Evolutionary conservation across 2,888 invertebrate genomes (phyloP).

Genomic region (Phalangium opilio): DNA sequence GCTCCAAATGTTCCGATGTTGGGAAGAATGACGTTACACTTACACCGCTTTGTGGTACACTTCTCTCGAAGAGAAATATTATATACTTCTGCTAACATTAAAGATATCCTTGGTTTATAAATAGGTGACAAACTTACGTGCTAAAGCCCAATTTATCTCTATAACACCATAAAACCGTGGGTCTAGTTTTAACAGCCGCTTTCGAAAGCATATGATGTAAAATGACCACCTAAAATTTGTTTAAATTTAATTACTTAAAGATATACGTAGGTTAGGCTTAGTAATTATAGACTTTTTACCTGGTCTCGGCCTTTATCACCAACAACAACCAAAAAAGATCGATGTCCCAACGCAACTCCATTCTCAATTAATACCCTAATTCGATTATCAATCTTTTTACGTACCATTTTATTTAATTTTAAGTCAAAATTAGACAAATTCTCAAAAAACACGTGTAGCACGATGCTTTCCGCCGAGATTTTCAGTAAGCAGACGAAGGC

Average conservation of each 20-base stretch:
- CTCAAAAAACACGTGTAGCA: too few species aligned
- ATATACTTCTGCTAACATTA: slow-evolving; percentile 3
- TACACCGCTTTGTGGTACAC: too few species aligned
- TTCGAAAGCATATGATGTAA: slow-evolving; percentile 95
- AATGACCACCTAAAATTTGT: slow-evolving; percentile 59
- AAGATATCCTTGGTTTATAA: background rate
- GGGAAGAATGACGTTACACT: too few species aligned
- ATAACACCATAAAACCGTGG: slow-evolving; percentile 95
- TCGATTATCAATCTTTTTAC: slow-evolving; percentile 92
- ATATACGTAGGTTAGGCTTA: background rate
- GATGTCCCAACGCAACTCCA: slow-evolving; percentile 75
- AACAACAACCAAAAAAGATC: slow-evolving; percentile 84
- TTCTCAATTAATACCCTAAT: slow-evolving; percentile 91
- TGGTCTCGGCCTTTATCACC: slow-evolving; percentile 94
- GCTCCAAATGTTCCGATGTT: too few species aligned
- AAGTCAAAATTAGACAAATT: too few species aligned
- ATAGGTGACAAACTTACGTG: slow-evolving; percentile 38
- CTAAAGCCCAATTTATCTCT: slow-evolving; percentile 85
- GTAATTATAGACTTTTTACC: slow-evolving; percentile 37
- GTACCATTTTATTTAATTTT: background rate
- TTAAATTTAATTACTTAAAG: background rate
- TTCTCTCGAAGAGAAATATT: too few species aligned
- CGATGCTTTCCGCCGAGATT: too few species aligned
- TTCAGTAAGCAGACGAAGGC: too few species aligned
- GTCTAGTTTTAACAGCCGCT: slow-evolving; percentile 77